Percentiles rank a stretch among this genome's conserved stretches.
phyloP scores from a whole-genome alignment of 1,140 invertebrate species.

The Lepidostoma basale region DNA sequence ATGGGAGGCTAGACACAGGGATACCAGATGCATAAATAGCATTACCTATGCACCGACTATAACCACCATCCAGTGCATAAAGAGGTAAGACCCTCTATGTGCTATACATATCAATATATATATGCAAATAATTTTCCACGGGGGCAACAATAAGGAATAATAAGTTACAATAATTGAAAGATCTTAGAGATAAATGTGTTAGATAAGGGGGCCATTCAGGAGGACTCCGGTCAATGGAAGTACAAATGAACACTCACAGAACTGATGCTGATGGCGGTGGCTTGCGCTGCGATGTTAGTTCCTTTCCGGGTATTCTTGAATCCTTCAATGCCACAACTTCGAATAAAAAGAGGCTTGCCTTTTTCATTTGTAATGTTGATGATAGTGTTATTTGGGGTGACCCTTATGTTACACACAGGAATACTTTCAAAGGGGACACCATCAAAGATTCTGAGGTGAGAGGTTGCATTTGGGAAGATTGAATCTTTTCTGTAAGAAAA shows the following conservation, averaged over 20 bases:
- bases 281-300: constrained; percentile 94
- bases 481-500: constrained; percentile 65
- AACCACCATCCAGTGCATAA: not conserved
- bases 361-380: constrained; percentile 73
- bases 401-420: constrained; percentile 81
- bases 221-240: too few relatives aligned
- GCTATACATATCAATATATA: not conserved
- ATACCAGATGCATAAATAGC: too few relatives aligned
- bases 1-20: too few relatives aligned
- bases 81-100: not conserved
- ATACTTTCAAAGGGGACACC: constrained; percentile 79
- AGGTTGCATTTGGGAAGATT: constrained; percentile 76
- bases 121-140: too few relatives aligned
- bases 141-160: not conserved
- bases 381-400: constrained; percentile 87
- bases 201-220: not conserved
- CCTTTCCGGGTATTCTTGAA: constrained; percentile 95
- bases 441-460: constrained; percentile 76
- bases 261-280: constrained; percentile 81
- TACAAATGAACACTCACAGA: constrained; percentile 36
- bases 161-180: not conserved
- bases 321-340: constrained; percentile 87
- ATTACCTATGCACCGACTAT: too few relatives aligned
- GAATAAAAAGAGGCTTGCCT: constrained; percentile 66
- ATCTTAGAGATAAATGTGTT: not conserved